Evolutionary conservation across 2,888 invertebrate species (phyloP), one percentile per base, ranked within the genome.

Genomic region (Argyresthia albistria): DNA sequence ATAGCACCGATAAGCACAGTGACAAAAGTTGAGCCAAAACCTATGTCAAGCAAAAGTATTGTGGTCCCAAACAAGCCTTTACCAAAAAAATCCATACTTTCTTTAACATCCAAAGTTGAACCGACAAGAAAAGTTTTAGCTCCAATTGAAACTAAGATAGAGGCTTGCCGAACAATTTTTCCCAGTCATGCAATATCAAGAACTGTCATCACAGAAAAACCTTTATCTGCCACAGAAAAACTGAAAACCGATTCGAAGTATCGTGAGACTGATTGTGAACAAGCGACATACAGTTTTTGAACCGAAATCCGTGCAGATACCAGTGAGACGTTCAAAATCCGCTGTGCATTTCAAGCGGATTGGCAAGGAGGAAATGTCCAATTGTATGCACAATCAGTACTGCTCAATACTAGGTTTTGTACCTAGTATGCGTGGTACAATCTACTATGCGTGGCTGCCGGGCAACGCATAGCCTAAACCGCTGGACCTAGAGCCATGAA

Each of bases 331-430:
- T 42, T 88, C 88, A 0, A 80, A 88, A 52, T 88, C 88, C 0
- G 87, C 88, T 0, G 79, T 88, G 0, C 88, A 88, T 58, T 81
- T 88, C 4, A 88, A 83, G 55, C 62, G 74, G 4, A 69, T 86
- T 2, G 70, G 66, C 15, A 77, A 77, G 53, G 70, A 58, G 15
- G 83, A 83, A 57, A 57, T 78, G 0, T 57, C 59, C 1, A 83
- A 81, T 43, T 86, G 82, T 54, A 69, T 83, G 4, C 77, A 81
- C 12, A 82, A 80, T n/a, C n/a, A n/a, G n/a, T n/a, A n/a, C n/a
- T n/a, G n/a, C n/a, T n/a, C n/a, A n/a, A n/a, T n/a, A n/a, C n/a
- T n/a, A n/a, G n/a, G n/a, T n/a, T n/a, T n/a, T n/a, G n/a, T n/a
- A n/a, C n/a, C n/a, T n/a, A n/a, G n/a, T n/a, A n/a, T n/a, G n/a